Conservation (phyloP, 2,113 vertebrate species). For the Acrocephalus arundinaceus region DNA sequence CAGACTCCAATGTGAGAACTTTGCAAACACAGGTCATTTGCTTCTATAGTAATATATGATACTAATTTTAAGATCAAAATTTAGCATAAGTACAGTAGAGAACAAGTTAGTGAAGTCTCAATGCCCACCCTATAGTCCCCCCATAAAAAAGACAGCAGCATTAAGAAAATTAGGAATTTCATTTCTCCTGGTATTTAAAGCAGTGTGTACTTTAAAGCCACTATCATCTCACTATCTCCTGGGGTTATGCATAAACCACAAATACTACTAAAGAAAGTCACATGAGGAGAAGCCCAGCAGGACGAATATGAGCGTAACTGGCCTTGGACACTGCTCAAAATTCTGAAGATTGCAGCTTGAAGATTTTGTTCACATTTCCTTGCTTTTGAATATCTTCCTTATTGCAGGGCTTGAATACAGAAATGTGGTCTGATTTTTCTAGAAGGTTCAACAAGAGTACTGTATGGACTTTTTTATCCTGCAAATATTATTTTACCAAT, state of each 20-base stretch:
- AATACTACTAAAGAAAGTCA: background rate
- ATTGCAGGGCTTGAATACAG: background rate
- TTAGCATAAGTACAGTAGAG: background rate
- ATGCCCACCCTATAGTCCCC: rapidly evolving
- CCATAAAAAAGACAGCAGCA: rapidly evolving
- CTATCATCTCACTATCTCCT: background rate
- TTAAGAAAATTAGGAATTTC: background rate
- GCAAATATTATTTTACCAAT: background rate
- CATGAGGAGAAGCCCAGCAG: background rate
- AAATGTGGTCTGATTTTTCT: background rate
- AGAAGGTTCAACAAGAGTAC: background rate
- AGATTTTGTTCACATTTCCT: background rate
- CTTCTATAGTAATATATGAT: background rate
- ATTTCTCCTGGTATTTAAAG: background rate
- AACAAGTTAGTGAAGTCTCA: background rate
- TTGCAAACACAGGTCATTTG: conserved; percentile 18
- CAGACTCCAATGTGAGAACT: conserved; percentile 58
- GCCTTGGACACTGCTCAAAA: background rate
- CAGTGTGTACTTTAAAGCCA: background rate
- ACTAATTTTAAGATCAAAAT: background rate
- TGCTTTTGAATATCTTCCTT: background rate
- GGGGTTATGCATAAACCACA: background rate
- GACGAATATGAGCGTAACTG: background rate
- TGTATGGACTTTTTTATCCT: background rate
- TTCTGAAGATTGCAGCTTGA: background rate